Conservation (phyloP, 2,113 vertebrate species). For the Oceanodroma tethys region DNA sequence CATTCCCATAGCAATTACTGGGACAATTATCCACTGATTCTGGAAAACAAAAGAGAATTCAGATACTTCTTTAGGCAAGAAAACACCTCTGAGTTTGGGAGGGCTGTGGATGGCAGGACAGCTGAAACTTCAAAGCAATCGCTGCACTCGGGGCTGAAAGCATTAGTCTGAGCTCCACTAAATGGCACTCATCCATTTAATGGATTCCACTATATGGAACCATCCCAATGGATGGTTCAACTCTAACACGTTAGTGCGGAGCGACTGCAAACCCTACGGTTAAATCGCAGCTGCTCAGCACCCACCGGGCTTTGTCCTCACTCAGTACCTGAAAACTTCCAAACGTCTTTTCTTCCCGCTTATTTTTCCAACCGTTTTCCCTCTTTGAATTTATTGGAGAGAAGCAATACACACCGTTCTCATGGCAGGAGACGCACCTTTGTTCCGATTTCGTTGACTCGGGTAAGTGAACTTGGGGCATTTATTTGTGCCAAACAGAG, state of each 20-base stretch:
- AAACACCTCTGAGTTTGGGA: background rate
- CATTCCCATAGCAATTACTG: constrained; percentile 97
- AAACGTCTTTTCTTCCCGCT: background rate
- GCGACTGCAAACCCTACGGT: background rate
- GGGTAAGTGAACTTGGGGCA: background rate
- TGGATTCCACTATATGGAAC: too few relatives aligned
- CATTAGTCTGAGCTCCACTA: background rate
- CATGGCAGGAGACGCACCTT: background rate
- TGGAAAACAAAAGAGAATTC: constrained; percentile 52
- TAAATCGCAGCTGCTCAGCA: background rate
- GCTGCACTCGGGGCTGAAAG: background rate
- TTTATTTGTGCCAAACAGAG: background rate
- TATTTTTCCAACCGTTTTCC: background rate
- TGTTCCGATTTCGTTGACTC: background rate
- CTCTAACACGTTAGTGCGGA: fast-evolving
- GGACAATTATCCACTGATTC: constrained; percentile 96
- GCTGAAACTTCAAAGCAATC: background rate
- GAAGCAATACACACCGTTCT: background rate
- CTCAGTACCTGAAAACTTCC: background rate
- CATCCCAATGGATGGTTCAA: fast-evolving
- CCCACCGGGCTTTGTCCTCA: background rate
- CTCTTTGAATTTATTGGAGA: background rate
- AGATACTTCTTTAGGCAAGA: background rate
- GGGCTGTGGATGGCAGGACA: background rate
- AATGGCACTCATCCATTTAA: background rate